phyloP scores from a whole-genome alignment of 2,113 vertebrate species.

The Chlorodrepanis virens region DNA sequence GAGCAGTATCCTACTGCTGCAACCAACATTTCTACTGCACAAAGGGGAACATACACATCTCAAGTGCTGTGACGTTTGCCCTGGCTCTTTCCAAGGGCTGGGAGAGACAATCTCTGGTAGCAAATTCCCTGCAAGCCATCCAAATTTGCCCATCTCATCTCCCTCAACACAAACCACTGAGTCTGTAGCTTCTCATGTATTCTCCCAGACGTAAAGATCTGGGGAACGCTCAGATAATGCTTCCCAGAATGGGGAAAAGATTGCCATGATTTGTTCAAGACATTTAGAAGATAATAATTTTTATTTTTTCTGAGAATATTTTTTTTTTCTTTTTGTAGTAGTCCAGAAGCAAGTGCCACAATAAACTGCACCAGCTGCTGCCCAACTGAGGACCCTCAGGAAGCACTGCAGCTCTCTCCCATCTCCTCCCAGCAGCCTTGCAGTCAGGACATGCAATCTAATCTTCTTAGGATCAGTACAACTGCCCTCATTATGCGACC shows the following conservation, averaged over 20 bases:
- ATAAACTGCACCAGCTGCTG: background rate
- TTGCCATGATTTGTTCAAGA: background rate
- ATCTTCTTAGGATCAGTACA: background rate
- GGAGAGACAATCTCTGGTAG: background rate
- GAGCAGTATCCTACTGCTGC: background rate
- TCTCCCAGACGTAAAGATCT: background rate
- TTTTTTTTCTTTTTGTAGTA: background rate
- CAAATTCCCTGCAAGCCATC: background rate
- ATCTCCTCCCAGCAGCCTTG: background rate
- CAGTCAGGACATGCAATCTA: background rate
- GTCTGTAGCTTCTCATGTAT: background rate
- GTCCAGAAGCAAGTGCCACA: background rate
- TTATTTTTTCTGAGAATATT: too few relatives aligned
- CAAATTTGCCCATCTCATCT: background rate
- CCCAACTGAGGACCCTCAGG: background rate
- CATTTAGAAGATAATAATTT: background rate
- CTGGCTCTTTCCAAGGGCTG: background rate
- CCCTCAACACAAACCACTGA: background rate
- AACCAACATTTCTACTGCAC: background rate
- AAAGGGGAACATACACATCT: background rate
- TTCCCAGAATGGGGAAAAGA: background rate
- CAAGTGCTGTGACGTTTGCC: background rate
- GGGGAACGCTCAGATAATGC: background rate
- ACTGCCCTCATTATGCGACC: background rate
- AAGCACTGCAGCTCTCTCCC: background rate